Conservation (phyloP, 2,113 vertebrate genomes). For the Mionectes macconnelli region DNA sequence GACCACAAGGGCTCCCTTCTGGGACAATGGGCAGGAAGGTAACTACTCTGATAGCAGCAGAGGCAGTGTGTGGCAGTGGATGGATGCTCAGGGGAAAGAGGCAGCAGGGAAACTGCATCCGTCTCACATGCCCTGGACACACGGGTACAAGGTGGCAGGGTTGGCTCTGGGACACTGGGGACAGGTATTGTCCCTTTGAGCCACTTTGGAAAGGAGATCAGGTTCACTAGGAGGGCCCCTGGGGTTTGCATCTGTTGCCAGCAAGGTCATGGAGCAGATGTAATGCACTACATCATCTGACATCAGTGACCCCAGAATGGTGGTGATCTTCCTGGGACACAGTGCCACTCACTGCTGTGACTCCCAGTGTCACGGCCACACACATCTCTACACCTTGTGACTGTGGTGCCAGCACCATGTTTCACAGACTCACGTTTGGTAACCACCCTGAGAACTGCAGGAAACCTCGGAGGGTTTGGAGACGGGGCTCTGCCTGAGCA, state of each 20-base stretch:
- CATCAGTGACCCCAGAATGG: background rate
- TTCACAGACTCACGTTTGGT: background rate
- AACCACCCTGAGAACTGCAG: background rate
- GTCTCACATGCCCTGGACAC: background rate
- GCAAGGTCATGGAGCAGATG: background rate
- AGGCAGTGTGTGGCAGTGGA: accelerated
- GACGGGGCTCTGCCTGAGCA: background rate
- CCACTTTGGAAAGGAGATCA: background rate
- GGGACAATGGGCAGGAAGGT: background rate
- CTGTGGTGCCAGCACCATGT: accelerated
- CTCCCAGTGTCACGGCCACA: background rate
- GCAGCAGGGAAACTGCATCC: background rate
- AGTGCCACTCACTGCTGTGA: background rate
- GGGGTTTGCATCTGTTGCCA: background rate
- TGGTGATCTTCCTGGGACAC: accelerated
- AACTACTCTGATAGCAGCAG: background rate
- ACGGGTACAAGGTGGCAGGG: background rate
- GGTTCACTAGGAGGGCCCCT: background rate
- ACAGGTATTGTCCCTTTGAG: background rate
- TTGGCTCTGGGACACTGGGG: background rate
- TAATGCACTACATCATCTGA: background rate
- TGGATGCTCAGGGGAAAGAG: accelerated
- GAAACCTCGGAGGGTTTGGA: background rate
- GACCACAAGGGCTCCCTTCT: background rate
- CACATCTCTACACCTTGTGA: accelerated